A percentile compares a stretch with the other conserved stretches of the same genome.
Evolutionary conservation across 1,140 invertebrate genomes (phyloP).

Genomic region (Acromyrmex echinatior): DNA sequence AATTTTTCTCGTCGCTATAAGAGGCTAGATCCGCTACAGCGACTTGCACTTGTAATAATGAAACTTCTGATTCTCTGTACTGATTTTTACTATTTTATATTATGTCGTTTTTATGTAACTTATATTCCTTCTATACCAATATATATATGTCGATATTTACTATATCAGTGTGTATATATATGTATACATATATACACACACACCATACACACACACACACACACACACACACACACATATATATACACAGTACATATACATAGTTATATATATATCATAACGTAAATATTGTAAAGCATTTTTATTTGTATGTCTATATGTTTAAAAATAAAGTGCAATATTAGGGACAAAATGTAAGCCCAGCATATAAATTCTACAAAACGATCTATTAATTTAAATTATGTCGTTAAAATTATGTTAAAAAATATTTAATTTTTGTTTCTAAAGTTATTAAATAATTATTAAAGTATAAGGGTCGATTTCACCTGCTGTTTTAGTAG

Average conservation of each 20-base stretch:
- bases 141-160: slow-evolving; percentile 37
- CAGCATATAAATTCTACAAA: not conserved
- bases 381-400: not conserved
- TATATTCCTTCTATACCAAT: slow-evolving; percentile 68
- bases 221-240: not conserved
- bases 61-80: slow-evolving; percentile 75
- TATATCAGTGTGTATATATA: slow-evolving; percentile 17
- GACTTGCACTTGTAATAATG: slow-evolving; percentile 66
- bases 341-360: slow-evolving; percentile 13
- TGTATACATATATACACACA: slow-evolving; percentile 1
- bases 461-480: no score
- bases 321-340: slow-evolving; percentile 82
- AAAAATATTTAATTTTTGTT: not conserved
- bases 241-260: slow-evolving; percentile 32
- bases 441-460: not conserved
- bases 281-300: slow-evolving; percentile 78
- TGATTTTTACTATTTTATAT: slow-evolving; percentile 81
- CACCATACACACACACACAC: slow-evolving; percentile 27
- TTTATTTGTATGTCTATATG: slow-evolving; percentile 80
- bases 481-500: no score
- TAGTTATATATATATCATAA: slow-evolving; percentile 59
- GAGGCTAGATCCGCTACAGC: slow-evolving; percentile 54
- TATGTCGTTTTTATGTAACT: slow-evolving; percentile 73
- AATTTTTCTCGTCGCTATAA: slow-evolving; percentile 30
- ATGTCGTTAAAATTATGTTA: not conserved